phyloP scores from a whole-genome alignment of 2,888 invertebrate genomes.

The Cynaeus angustus region DNA sequence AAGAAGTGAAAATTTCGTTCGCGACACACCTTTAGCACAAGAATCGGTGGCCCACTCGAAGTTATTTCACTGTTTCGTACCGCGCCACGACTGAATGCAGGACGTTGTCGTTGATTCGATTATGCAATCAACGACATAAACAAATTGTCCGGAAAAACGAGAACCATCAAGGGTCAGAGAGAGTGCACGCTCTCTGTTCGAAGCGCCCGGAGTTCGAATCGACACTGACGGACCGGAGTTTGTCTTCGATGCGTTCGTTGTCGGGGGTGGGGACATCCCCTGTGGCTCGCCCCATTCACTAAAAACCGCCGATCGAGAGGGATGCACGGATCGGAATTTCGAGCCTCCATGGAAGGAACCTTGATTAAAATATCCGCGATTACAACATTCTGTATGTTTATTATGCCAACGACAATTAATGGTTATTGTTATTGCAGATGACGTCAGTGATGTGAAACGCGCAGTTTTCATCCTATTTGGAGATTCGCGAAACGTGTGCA shows the following conservation, averaged over 20 bases:
- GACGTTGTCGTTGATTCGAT: conserved; percentile 8
- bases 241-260: conserved; percentile 41
- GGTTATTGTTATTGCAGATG: conserved; percentile 17
- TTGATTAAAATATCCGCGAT: conserved; percentile 27
- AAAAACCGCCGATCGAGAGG: conserved; percentile 28
- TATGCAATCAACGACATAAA: conserved; percentile 22
- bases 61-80: neutral
- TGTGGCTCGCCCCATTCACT: conserved; percentile 37
- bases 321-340: conserved; percentile 5
- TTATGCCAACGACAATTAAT: conserved; percentile 20
- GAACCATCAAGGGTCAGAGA: neutral
- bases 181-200: conserved; percentile 19
- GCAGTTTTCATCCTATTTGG: conserved; percentile 15
- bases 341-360: neutral
- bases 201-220: conserved; percentile 43
- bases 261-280: conserved; percentile 49
- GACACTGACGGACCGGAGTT: conserved; percentile 50
- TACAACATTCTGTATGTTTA: conserved; percentile 8
- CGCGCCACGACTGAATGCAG: neutral
- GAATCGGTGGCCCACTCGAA: neutral
- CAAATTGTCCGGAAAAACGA: conserved; percentile 13
- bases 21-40: conserved; percentile 5
- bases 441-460: conserved; percentile 20
- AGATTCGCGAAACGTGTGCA: conserved; percentile 1
- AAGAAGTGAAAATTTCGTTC: neutral